These are phyloP conservation scores for Apamea sordens DNA, from an alignment of 2,888 invertebrate genomes.

Conservation along the genomic window DNA sequence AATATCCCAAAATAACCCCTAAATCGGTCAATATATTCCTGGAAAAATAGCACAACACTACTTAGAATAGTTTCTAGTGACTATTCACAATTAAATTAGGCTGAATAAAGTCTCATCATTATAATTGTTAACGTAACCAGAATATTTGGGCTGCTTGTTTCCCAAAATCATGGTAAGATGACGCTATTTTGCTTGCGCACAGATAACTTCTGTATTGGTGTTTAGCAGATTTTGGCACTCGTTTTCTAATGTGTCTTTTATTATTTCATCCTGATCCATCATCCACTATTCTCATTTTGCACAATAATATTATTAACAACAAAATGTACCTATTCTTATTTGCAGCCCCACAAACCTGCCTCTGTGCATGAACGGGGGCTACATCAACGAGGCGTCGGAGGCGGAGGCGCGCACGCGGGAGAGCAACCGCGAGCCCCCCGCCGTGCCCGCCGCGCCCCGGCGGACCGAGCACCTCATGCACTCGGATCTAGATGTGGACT, in stretches of 20 bases:
- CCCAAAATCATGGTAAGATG: background rate
- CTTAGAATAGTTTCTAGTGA: background rate
- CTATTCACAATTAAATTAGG: background rate
- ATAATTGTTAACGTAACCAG: background rate
- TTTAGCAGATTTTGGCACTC: background rate
- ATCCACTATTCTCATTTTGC: background rate
- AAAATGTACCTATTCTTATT: conserved; percentile 28
- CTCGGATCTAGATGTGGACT: conserved; percentile 76
- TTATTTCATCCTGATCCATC: background rate
- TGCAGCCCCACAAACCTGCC: conserved; percentile 92
- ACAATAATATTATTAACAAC: no score
- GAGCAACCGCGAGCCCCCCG: conserved; percentile 78
- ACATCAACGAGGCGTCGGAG: conserved; percentile 92
- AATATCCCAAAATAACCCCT: background rate
- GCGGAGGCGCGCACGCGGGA: conserved; percentile 84
- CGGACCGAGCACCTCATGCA: conserved; percentile 71
- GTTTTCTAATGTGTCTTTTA: background rate
- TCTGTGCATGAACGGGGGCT: conserved; percentile 91
- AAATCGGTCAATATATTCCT: background rate
- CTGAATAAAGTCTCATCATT: background rate
- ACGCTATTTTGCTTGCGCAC: background rate
- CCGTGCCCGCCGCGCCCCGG: conserved; percentile 68
- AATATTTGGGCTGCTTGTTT: background rate
- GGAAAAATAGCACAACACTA: background rate
- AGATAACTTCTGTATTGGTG: background rate